Conservation (phyloP, 2,888 invertebrate species). For the Amphipyra tragopoginis region DNA sequence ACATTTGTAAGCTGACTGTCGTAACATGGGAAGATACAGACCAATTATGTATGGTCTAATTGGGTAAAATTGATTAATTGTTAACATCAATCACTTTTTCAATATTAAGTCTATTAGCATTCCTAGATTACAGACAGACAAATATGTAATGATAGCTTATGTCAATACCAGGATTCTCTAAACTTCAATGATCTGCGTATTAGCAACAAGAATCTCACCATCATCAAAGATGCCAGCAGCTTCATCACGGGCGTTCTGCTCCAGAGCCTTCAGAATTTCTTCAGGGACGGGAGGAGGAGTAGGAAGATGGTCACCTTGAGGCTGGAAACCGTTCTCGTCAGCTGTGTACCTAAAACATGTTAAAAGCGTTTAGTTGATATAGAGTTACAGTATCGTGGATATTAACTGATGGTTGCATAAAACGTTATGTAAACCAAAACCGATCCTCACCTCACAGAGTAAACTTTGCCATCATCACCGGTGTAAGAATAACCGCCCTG, state of each 20-base stretch:
- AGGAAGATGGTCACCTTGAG: constrained; percentile 83
- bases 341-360: constrained; percentile 77
- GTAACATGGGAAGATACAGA: not conserved
- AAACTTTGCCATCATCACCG: constrained; percentile 84
- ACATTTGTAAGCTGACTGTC: not conserved
- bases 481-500: constrained; percentile 83
- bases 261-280: constrained; percentile 80
- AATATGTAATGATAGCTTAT: no score
- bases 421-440: no score
- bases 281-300: constrained; percentile 83
- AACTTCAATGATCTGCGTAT: no score
- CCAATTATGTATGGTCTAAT: not conserved
- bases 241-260: constrained; percentile 84
- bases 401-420: no score
- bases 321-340: constrained; percentile 84
- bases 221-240: constrained; percentile 85
- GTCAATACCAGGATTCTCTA: no score
- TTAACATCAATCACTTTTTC: no score
- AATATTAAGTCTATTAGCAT: no score
- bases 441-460: constrained; percentile 76
- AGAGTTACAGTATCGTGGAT: no score
- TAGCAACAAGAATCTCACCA: constrained; percentile 65
- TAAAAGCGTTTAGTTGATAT: not conserved
- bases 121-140: no score
- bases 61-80: not conserved